Base-by-base conservation (phyloP, 1,140 invertebrate species). In the Heliconius congener region DNA sequence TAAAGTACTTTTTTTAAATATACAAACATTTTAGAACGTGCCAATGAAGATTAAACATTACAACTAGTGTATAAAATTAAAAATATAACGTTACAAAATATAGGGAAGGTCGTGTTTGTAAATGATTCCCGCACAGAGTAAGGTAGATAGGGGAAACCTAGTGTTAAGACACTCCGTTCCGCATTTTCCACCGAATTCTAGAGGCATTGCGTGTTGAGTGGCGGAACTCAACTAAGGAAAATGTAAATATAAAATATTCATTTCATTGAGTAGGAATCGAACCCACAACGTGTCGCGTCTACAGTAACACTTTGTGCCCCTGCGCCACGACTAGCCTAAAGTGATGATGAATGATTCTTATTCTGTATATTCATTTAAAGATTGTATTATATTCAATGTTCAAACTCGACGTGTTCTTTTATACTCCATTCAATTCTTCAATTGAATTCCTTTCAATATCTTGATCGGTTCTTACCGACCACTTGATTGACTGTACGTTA, bases 361-460 rank as follows among this genome's bases (percentile, higher is more conserved):
- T 60, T 60, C n/a, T 60, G n/a, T 27, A 27, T 19, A 19, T 52
- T 52, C 5, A 52, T 60, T 13, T 60, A n/a, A 60, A 60, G 55
- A 60, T 60, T 60, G 55, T 60, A 60, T 60, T 60, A 60, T 60
- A n/a, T 60, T 11, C 19, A 0, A 60, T 60, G 55, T 60, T 60
- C 55, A 23, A 23, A 60, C n/a, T 23, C 55, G 19, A 60, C 8
- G 57, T 72, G 37, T 80, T 80, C 70, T 80, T 80, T 80, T 80
- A 75, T 80, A 52, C 30, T 81, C 55, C 55, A 66, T 37, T 78
- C 52, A 80, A 52, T 83, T 78, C 81, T 80, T 82, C 79, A 75
- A 83, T 82, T 82, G 73, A 80, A 77, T 76, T 76, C 79, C 74
- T 83, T 83, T 83, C 82, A 81, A 83, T 77, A 80, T 78, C 73